These are phyloP conservation scores for Limanda limanda DNA, from an alignment of 2,113 vertebrate species.

Conservation along the genomic window DNA sequence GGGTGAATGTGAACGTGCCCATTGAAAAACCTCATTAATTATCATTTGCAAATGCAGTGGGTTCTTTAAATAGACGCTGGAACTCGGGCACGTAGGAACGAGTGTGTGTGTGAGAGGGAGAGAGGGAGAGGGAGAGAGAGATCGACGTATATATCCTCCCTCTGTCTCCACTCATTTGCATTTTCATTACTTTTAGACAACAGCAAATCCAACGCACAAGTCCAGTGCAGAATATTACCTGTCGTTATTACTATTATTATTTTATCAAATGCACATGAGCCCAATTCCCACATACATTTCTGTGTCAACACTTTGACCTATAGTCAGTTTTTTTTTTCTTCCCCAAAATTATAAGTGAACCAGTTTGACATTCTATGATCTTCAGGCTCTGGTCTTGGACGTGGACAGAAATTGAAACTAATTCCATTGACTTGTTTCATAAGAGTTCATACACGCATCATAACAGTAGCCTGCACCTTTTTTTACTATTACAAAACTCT, in stretches of 20 bases:
- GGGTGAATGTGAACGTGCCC: conserved; percentile 52
- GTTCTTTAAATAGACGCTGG: conserved; percentile 47
- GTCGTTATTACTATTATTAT: neutral
- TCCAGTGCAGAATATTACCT: conserved; percentile 9
- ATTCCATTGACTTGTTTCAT: neutral
- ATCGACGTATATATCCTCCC: too few species aligned
- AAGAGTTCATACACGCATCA: neutral
- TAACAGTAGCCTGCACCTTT: neutral
- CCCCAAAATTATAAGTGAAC: neutral
- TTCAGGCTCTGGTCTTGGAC: too few species aligned
- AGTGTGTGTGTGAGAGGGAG: conserved; percentile 1
- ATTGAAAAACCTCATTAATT: conserved; percentile 67
- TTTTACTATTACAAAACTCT: neutral
- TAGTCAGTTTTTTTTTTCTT: neutral
- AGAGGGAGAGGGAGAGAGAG: too few species aligned
- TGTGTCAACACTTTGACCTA: neutral
- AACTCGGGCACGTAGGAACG: neutral
- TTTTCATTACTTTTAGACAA: conserved; percentile 66
- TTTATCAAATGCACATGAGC: neutral
- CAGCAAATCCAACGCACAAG: conserved; percentile 5
- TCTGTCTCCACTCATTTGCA: conserved; percentile 41
- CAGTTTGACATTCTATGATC: neutral
- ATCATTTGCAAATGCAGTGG: conserved; percentile 57
- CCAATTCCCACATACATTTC: neutral
- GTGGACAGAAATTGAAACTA: too few species aligned